Base-by-base conservation (phyloP, 2,888 invertebrate genomes). In the Lithophane ornitopus region DNA sequence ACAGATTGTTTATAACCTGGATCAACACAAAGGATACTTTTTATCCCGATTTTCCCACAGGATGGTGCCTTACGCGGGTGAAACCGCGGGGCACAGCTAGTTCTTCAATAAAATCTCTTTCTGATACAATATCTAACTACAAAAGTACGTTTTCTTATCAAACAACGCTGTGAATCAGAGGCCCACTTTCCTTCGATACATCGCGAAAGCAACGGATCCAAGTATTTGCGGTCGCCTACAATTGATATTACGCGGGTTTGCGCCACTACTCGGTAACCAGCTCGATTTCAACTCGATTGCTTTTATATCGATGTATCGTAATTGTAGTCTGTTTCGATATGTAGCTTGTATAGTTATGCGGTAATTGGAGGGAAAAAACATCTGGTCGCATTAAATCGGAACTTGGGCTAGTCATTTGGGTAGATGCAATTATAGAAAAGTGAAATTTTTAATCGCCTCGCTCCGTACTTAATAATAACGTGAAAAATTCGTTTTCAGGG, bases 191-290 rank as follows among this genome's bases (percentile, higher is more conserved):
- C 79, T 90, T 54, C 81, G 90, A 94, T 93, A 93, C 93, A 93
- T 94, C 92, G 88, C 89, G 93, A 94, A 95, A 94, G 94, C 95
- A 94, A 93, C 94, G 93, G 94, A 94, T 94, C 92, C 89, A 89
- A 89, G 90, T 90, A 92, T 94, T 93, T 95, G 95, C 93, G 95
- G 95, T 95, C 93, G 90, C 91, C 92, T 94, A 94, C 95, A 93
- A 95, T 94, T 95, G 94, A 95, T 95, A 94, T 93, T 92, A 90
- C 91, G 93, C 91, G 92, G 92, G 94, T 93, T 92, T 87, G 87
- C 89, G 88, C 89, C 89, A 88, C 88, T 89, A 90, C 87, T 80
- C 62, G 76, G 70, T 84, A 85, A 88, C 83, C 78, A 79, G 79
- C 70, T 85, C 83, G 72, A 82, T 78, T 82, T 87, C 84, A 86